These are phyloP conservation scores for Cerastis leucographa DNA, from an alignment of 2,888 invertebrate species.

Conservation along the genomic window DNA sequence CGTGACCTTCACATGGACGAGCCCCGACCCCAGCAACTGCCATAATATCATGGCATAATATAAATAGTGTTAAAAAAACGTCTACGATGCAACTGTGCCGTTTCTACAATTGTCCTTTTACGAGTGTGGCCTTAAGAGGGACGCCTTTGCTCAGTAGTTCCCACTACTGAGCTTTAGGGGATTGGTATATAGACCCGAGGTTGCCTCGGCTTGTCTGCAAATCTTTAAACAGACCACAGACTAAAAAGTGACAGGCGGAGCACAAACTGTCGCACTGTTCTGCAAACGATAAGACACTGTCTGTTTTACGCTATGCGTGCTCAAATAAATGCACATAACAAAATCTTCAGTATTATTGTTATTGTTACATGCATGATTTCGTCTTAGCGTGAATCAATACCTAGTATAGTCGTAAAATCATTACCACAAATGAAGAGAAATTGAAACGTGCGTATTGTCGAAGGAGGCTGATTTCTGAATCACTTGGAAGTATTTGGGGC, in stretches of 20 bases:
- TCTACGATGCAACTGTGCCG: background rate
- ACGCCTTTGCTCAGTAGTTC: background rate
- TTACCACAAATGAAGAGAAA: slow-evolving; percentile 13
- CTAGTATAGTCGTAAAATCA: background rate
- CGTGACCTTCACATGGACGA: background rate
- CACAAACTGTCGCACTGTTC: background rate
- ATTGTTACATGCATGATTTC: too few species aligned
- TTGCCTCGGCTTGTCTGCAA: background rate
- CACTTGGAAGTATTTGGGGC: slow-evolving; percentile 34
- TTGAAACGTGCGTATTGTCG: slow-evolving; percentile 13
- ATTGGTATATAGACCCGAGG: background rate
- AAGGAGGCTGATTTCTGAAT: slow-evolving; percentile 28
- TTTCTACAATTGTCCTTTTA: background rate
- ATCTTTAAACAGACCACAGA: background rate
- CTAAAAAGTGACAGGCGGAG: background rate
- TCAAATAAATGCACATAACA: slow-evolving; percentile 3
- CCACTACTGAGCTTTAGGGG: background rate
- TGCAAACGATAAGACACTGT: background rate
- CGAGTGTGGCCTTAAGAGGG: background rate
- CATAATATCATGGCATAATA: background rate
- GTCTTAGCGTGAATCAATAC: background rate
- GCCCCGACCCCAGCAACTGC: too few species aligned
- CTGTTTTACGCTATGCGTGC: background rate
- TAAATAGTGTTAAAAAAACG: too few species aligned
- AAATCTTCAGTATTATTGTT: background rate